Conservation (phyloP, 2,888 invertebrate species). For the Eueremaeus valkanovi region DNA sequence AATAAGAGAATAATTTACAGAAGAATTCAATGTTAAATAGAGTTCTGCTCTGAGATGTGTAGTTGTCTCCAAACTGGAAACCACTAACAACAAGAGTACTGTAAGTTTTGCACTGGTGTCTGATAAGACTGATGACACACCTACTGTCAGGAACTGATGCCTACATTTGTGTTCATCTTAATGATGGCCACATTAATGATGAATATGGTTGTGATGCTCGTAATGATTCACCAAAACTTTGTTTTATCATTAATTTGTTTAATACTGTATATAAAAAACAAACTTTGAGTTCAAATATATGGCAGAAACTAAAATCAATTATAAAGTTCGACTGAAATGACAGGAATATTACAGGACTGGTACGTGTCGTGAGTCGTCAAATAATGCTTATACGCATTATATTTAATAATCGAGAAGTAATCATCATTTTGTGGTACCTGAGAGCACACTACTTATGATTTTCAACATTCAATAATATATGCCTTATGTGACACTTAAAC, state of each 20-base stretch:
- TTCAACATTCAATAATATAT: background rate
- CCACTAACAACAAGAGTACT: too few relatives aligned
- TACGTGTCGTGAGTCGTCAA: constrained; percentile 33
- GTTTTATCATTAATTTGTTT: constrained; percentile 26
- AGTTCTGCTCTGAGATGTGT: too few relatives aligned
- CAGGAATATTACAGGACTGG: constrained; percentile 1
- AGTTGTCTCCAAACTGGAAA: background rate
- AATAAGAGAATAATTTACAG: constrained; percentile 10
- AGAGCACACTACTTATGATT: background rate
- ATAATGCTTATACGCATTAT: constrained; percentile 3
- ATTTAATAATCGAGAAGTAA: constrained; percentile 5
- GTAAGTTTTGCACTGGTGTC: background rate
- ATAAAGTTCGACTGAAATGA: constrained; percentile 33
- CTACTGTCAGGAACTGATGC: constrained; percentile 33
- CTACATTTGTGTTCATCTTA: constrained; percentile 24
- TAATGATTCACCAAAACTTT: constrained; percentile 11
- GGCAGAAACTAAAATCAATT: constrained; percentile 21
- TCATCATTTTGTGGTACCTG: constrained; percentile 8
- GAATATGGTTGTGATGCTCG: background rate
- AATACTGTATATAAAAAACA: constrained; percentile 23
- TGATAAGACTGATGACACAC: constrained; percentile 29
- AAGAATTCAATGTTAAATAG: background rate
- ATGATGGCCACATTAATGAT: constrained; percentile 30
- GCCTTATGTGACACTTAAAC: constrained; percentile 1
- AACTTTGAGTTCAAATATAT: constrained; percentile 1